Evolutionary conservation across 2,797 vertebrate genomes (phyloP), one percentile per base, ranked within the genome.

Genomic region (Oreonectes daqikongensis): DNA sequence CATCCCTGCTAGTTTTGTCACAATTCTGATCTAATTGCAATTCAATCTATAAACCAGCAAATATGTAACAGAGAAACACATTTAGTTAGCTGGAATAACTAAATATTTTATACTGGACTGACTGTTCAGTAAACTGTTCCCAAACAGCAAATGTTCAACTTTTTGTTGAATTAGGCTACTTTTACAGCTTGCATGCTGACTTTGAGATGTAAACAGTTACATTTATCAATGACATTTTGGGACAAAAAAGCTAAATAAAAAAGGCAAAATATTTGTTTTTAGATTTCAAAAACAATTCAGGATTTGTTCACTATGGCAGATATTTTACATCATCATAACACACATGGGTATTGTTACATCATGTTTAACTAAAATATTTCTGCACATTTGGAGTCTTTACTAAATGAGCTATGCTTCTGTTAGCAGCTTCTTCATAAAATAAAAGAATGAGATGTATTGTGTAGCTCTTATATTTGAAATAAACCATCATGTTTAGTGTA

Each of bases 261-360:
- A n/a, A n/a, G n/a, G 12, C 17, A 2, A 60, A 32, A 32, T 32
- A 30, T 15, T 15, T 57, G 12, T 17, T 30, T 57, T 15, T 32
- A 60, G 57, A 60, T 32, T 32, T n/a, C 17, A 60, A 60, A 15
- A 48, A 30, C 48, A 11, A 26, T 11, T 53, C 60, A 10, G n/a
- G 15, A 67, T 78, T 35, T 28, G 57, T 32, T 66, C 20, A 22
- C 28, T 15, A 61, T 63, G 71, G 59, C 75, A 50, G 78, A 59
- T 35, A 17, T 77, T 72, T 73, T 57, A 78, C 75, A 72, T 61
- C 75, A 72, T 61, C 28, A 70, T 77, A 79, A 82, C 63, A 76
- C 46, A 69, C 5, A 50, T 44, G 57, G 30, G 59, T 68, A 57
- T 57, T 55, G 48, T 60, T 24, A 59, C 14, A 52, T 70, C 53